Evolutionary conservation across 2,113 vertebrate genomes (phyloP).

Genomic region (Gambusia affinis): DNA sequence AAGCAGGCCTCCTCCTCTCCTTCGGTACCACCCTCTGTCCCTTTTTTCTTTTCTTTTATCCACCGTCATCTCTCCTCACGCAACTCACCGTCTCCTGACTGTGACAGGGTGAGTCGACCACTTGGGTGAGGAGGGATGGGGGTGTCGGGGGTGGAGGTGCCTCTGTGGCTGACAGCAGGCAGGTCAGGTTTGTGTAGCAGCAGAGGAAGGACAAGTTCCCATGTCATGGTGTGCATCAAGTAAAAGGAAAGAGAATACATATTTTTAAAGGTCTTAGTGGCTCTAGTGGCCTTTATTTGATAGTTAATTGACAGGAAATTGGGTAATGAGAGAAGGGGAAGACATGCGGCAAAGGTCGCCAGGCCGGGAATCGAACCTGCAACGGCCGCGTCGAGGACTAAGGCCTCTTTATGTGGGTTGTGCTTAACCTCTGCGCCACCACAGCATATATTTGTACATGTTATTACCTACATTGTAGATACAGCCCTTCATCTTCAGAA

Average conservation of each 20-base stretch:
- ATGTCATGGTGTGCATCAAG: slow-evolving; percentile 17
- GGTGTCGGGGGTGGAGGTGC: slow-evolving; percentile 33
- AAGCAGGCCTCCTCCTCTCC: slow-evolving; percentile 21
- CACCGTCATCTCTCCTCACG: slow-evolving; percentile 19
- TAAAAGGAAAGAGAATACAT: not conserved
- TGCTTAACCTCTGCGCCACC: too few relatives aligned
- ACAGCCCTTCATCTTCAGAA: not conserved
- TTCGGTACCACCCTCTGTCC: slow-evolving; percentile 10
- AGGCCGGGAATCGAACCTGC: too few relatives aligned
- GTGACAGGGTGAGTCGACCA: slow-evolving; percentile 63
- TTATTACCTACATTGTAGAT: not conserved
- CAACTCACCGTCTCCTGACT: slow-evolving; percentile 15
- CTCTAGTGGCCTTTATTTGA: too few relatives aligned
- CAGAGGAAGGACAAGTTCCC: slow-evolving; percentile 46
- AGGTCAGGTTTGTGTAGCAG: slow-evolving; percentile 59
- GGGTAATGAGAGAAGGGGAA: too few relatives aligned
- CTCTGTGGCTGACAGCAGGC: slow-evolving; percentile 66
- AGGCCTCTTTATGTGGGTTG: too few relatives aligned
- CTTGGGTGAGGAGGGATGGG: slow-evolving; percentile 7
- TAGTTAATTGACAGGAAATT: too few relatives aligned
- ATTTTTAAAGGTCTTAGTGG: too few relatives aligned
- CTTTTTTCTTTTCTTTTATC: slow-evolving; percentile 3
- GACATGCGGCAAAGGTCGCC: too few relatives aligned
- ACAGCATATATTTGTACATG: slow-evolving; percentile 2
- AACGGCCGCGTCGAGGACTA: too few relatives aligned